Percentiles rank a stretch among this genome's conserved stretches.
Conservation (phyloP, 1,140 invertebrate genomes). For the Brachionus koreanus region DNA sequence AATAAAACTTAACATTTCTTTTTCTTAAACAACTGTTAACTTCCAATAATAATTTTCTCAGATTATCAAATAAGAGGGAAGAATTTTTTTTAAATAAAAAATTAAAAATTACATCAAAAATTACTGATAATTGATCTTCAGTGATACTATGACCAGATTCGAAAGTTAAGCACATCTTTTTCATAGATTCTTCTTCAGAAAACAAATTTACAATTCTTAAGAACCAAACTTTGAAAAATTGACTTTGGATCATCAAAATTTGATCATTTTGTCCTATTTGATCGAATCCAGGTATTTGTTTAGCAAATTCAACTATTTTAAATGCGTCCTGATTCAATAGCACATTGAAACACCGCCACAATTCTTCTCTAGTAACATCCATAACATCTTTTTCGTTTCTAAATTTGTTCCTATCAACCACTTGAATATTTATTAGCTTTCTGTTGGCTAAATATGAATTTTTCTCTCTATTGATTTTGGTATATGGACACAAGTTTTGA, state of each 20-base stretch:
- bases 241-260: not conserved
- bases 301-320: constrained; percentile 35
- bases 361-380: not conserved
- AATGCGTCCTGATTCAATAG: not conserved
- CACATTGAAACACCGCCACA: constrained; percentile 22
- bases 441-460: not conserved
- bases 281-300: constrained; percentile 18
- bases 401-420: not conserved
- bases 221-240: constrained; percentile 32
- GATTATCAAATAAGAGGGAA: no score
- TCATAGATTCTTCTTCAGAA: not conserved
- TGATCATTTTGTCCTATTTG: constrained; percentile 6
- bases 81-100: not conserved
- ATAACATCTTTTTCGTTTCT: not conserved
- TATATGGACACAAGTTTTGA: constrained; percentile 31
- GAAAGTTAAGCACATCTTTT: not conserved
- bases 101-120: not conserved
- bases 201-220: not conserved
- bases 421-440: not conserved
- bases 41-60: no score
- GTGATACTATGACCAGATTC: not conserved
- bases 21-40: no score
- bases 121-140: not conserved
- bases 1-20: no score
- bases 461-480: constrained; percentile 21